These are phyloP conservation scores for Rhegmatorhina hoffmannsi DNA, from an alignment of 2,113 vertebrate species.

Conservation along the genomic window DNA sequence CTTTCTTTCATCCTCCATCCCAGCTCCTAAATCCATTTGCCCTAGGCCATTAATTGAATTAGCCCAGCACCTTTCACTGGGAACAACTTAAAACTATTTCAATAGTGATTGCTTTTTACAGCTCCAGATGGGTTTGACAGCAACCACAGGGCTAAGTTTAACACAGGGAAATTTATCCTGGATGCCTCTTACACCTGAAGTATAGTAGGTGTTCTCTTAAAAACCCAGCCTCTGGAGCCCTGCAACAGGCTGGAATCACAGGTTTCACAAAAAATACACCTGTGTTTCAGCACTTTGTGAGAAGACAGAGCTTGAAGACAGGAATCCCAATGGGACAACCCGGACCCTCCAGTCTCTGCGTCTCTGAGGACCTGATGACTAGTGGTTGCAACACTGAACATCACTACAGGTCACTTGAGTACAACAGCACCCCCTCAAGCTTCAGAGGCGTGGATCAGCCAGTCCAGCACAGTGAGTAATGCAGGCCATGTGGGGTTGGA, in stretches of 20 bases:
- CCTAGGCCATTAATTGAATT: constrained; percentile 51
- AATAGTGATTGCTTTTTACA: constrained; percentile 15
- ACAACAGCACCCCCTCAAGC: background rate
- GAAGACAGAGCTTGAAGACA: background rate
- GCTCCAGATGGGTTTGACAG: background rate
- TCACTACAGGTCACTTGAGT: background rate
- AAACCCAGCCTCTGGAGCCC: background rate
- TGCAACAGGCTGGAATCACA: background rate
- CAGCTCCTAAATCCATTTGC: constrained; percentile 37
- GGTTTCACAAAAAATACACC: background rate
- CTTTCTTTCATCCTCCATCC: constrained; percentile 16
- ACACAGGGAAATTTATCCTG: background rate
- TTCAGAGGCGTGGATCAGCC: background rate
- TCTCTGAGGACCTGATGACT: background rate
- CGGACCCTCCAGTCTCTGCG: background rate
- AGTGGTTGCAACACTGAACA: background rate
- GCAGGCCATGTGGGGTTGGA: background rate
- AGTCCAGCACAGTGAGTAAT: background rate
- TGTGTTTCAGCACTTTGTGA: background rate
- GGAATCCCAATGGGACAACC: background rate
- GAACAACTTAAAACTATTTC: constrained; percentile 9
- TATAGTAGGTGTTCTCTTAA: background rate
- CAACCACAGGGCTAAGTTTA: background rate
- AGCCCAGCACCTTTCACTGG: constrained; percentile 26
- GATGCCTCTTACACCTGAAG: background rate